Conservation (phyloP, 2,113 vertebrate genomes). For the Colaptes auratus region DNA sequence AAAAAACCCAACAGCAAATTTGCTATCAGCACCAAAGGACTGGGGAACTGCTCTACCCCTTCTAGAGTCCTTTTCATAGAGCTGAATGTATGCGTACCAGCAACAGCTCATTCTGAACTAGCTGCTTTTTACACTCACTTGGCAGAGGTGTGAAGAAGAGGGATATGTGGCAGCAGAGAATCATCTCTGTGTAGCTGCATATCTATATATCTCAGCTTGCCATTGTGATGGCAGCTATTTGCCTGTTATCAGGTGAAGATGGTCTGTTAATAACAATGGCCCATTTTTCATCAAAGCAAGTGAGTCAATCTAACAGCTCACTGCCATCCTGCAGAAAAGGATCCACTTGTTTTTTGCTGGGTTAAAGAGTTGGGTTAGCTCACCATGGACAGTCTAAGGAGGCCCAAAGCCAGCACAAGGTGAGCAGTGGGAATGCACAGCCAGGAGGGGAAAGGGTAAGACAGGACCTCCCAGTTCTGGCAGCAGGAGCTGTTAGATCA, state of each 20-base stretch:
- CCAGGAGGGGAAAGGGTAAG: conserved; percentile 14
- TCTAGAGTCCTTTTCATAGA: not conserved
- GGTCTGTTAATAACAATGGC: not conserved
- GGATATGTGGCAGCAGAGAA: not conserved
- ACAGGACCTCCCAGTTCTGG: not conserved
- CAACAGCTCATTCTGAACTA: not conserved
- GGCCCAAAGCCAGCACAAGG: not conserved
- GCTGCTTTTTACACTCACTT: not conserved
- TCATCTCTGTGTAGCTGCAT: not conserved
- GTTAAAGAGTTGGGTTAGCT: conserved; percentile 4
- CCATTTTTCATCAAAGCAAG: not conserved
- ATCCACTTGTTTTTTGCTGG: not conserved
- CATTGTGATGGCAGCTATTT: not conserved
- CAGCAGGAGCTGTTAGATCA: not conserved
- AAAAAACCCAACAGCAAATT: not conserved
- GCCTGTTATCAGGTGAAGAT: not conserved
- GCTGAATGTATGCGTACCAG: not conserved
- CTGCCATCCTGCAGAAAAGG: not conserved
- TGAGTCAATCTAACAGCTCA: conserved; percentile 15
- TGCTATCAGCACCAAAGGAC: not conserved
- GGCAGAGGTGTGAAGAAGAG: not conserved
- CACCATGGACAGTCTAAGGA: not conserved
- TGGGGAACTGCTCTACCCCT: not conserved
- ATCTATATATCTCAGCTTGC: not conserved
- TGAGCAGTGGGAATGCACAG: conserved; percentile 2